Conservation (phyloP, 2,113 vertebrate genomes). For the Nycticorax nycticorax region DNA sequence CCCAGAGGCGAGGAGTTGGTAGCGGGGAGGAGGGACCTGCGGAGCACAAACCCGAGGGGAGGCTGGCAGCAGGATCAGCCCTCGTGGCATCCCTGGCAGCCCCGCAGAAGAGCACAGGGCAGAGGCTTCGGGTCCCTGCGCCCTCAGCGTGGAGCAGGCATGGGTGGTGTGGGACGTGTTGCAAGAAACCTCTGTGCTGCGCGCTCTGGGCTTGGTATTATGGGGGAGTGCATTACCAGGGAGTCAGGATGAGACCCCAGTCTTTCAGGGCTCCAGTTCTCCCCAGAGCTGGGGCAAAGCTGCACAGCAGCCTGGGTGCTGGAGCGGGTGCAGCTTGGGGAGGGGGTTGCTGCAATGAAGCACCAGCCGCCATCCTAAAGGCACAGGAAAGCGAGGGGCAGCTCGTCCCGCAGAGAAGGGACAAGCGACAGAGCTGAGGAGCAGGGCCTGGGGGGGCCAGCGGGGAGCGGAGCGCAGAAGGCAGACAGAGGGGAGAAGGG, state of each 20-base stretch:
- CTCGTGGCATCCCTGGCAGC: background rate
- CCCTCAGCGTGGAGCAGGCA: background rate
- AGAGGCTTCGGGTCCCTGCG: background rate
- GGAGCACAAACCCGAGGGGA: background rate
- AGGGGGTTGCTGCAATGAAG: background rate
- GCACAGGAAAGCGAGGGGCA: background rate
- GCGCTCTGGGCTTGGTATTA: background rate
- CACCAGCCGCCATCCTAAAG: background rate
- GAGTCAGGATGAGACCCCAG: background rate
- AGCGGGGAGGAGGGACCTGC: background rate
- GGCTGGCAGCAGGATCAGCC: background rate
- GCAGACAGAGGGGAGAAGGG: background rate
- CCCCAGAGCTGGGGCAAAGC: background rate
- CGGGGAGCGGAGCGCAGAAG: background rate
- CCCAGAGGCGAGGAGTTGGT: background rate
- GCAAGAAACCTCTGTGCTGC: background rate
- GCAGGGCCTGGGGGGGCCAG: background rate
- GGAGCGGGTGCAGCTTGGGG: accelerated
- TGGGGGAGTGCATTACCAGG: too few relatives aligned
- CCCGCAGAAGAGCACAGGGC: background rate
- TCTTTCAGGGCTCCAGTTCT: background rate
- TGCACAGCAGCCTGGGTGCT: background rate
- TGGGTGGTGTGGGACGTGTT: accelerated
- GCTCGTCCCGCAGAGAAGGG: background rate
- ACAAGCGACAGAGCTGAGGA: background rate